Percentiles rank a stretch among this genome's conserved stretches.
Conservation (phyloP, 2,113 vertebrate genomes). For the Ursus arctos region DNA sequence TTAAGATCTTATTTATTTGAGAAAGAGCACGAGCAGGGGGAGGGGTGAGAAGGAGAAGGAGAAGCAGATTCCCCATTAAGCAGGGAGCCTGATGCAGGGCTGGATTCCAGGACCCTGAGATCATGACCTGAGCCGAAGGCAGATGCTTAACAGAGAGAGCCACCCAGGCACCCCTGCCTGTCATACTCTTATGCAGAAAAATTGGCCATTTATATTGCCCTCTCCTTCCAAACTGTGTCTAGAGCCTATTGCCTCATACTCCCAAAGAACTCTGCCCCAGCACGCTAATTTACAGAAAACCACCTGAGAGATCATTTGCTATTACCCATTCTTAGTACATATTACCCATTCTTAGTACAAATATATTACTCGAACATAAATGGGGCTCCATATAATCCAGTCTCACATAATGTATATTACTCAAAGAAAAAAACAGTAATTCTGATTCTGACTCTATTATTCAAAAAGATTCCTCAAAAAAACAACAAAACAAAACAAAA, state of each 20-base stretch:
- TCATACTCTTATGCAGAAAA: neutral
- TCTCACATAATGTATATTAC: neutral
- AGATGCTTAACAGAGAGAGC: neutral
- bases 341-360: neutral
- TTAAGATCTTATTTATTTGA: neutral
- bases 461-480: neutral
- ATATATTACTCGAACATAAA: neutral
- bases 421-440: neutral
- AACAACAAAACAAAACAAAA: neutral
- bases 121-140: neutral
- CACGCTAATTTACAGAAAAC: neutral
- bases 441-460: neutral
- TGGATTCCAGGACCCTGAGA: neutral
- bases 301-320: neutral
- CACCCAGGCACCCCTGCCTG: neutral
- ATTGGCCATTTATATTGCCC: neutral
- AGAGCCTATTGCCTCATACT: neutral
- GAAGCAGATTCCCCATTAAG: neutral
- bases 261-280: neutral
- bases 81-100: neutral
- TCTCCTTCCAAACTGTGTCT: neutral
- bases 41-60: neutral
- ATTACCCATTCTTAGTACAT: neutral
- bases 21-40: neutral
- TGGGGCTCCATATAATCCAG: neutral